Base-by-base conservation (phyloP, 2,113 vertebrate species). In the Vidua macroura region DNA sequence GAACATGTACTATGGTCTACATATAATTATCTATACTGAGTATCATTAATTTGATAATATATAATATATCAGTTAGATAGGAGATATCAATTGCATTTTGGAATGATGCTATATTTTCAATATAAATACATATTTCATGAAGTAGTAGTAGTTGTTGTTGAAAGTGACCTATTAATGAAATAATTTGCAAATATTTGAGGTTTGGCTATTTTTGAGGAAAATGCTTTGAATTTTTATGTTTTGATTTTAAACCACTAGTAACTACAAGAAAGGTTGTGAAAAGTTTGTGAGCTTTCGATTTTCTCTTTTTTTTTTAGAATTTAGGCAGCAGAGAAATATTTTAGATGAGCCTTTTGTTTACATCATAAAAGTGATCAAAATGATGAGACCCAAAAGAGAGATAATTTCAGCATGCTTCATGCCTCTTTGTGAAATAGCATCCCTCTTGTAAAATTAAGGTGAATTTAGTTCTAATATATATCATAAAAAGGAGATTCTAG, bases 401-500 rank as follows among this genome's bases (percentile, higher is more conserved):
- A 91, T 74, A 78, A 86, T 88, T 91, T 81, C 60, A 81, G 22
- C 8, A 81, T 64, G 88, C 64, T 92, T 91, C 76, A 91, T 84
- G 49, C 37, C 3, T 92, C 48, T 93, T 73, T 93, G 49, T 95
- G 72, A 93, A 90, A 94, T 74, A 85, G 41, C 5, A 27, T 90
- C 83, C 58, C 67, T 83, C 23, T 90, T 62, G 85, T 75, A 93
- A 90, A 93, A 93, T 92, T 86, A 86, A 92, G 56, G 20, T 90
- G 49, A 94, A 75, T 84, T 86, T 91, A 86, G 64, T 67, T 94
- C 68, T 83, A 75, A 84, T 75, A 93, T 77, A 83, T 72, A 88
- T 86, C 80, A 92, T 92, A 91, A 88, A 95, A 90, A 91, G 35
- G 64, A 88, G 74, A 78, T 96, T 88, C 72, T 82, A 68, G 81